Percentiles rank a stretch among this genome's conserved stretches.
phyloP scores from a whole-genome alignment of 2,888 invertebrate genomes.

The Xanthorhoe spadicearia region DNA sequence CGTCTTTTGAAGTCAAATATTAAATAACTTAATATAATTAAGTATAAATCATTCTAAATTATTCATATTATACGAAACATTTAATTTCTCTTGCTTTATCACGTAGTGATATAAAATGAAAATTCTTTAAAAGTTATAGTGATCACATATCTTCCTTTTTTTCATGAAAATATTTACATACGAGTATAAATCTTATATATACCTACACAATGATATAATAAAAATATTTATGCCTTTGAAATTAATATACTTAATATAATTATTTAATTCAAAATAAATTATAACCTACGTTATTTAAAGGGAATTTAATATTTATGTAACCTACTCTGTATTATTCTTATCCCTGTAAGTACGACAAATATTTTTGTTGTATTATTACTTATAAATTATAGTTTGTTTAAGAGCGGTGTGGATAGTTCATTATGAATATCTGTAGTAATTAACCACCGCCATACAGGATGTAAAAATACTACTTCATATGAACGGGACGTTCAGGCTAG shows the following conservation, averaged over 20 bases:
- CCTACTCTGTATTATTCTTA: not conserved
- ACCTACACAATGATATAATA: conserved; percentile 35
- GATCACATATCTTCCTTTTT: conserved; percentile 74
- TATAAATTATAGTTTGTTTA: not conserved
- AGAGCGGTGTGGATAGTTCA: not conserved
- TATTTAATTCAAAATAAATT: conserved; percentile 27
- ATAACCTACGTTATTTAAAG: conserved; percentile 27
- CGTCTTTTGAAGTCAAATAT: conserved; percentile 37
- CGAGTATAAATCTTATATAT: conserved; percentile 14
- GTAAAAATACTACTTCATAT: conserved; percentile 2
- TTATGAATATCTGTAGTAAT: not conserved
- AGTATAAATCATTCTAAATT: conserved; percentile 71
- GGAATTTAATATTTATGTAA: conserved; percentile 13
- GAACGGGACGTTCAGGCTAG: not conserved
- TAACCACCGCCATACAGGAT: conserved; percentile 6
- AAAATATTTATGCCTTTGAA: conserved; percentile 50
- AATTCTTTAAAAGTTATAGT: conserved; percentile 57
- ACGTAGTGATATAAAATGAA: conserved; percentile 69
- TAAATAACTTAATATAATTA: conserved; percentile 71
- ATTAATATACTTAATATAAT: conserved; percentile 17
- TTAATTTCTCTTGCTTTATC: conserved; percentile 57
- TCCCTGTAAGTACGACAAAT: conserved; percentile 1
- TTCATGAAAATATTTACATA: conserved; percentile 47
- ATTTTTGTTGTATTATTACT: not conserved
- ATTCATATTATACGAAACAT: conserved; percentile 54